phyloP scores from a whole-genome alignment of 2,888 invertebrate species.

The Spatulosminthurus flaviceps region DNA sequence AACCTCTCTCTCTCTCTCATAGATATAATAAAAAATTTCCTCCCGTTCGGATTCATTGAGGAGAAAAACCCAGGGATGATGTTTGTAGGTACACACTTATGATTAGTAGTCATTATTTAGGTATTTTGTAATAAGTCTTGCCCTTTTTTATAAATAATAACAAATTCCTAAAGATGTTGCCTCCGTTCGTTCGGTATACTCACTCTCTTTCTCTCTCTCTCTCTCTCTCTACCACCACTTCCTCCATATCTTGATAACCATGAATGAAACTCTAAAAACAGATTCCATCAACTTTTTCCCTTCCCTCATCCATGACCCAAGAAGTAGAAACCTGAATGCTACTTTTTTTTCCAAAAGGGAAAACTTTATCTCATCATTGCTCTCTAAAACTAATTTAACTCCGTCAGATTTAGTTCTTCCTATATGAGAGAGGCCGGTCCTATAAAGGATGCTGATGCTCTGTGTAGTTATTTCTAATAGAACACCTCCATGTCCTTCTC shows the following conservation, averaged over 20 bases:
- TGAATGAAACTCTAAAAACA: conserved; percentile 24
- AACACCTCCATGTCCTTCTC: no score
- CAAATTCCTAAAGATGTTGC: conserved; percentile 11
- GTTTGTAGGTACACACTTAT: conserved; percentile 35
- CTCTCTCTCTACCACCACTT: not conserved
- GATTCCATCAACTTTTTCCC: conserved; percentile 1
- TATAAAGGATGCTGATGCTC: no score
- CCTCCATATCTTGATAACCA: conserved; percentile 28
- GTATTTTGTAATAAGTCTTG: conserved; percentile 43
- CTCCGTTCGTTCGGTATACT: not conserved
- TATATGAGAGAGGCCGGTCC: no score
- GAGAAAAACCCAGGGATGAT: not conserved
- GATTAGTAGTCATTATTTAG: conserved; percentile 49
- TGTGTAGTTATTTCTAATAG: no score
- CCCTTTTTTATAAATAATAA: conserved; percentile 7
- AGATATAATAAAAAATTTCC: conserved; percentile 34
- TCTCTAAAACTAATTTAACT: conserved; percentile 9
- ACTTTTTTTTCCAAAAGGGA: not conserved
- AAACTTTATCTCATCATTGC: not conserved
- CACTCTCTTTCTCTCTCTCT: conserved; percentile 15
- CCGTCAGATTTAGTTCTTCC: no score
- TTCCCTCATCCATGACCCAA: not conserved
- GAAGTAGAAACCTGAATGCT: not conserved
- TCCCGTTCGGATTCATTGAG: conserved; percentile 16
- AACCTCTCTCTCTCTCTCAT: not conserved